Conservation (phyloP, 1,140 invertebrate genomes). For the Triops longicaudatus region DNA sequence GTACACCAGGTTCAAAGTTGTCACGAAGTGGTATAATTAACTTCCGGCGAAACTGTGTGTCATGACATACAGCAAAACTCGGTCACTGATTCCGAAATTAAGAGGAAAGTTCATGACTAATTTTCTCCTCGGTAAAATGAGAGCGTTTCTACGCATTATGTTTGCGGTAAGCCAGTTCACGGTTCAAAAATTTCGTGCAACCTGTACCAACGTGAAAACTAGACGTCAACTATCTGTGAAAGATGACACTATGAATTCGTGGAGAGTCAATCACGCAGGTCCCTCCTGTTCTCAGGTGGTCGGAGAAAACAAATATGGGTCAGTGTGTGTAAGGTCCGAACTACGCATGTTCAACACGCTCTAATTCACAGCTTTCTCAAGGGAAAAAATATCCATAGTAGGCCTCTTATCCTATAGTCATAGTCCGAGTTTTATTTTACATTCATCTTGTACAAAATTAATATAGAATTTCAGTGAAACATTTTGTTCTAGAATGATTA, state of each 20-base stretch:
- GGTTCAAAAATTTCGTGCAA: not conserved
- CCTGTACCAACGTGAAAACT: not conserved
- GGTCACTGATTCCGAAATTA: not conserved
- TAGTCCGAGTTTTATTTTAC: not conserved
- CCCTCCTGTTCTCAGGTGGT: not conserved
- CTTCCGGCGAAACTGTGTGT: not conserved
- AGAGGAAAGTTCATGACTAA: not conserved
- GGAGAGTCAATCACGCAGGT: not conserved
- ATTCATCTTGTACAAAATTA: not conserved
- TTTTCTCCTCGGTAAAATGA: not conserved
- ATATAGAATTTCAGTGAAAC: not conserved
- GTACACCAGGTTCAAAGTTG: not conserved
- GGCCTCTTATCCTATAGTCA: not conserved
- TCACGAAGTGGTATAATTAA: not conserved
- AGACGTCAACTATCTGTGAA: not conserved
- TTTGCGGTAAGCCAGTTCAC: not conserved
- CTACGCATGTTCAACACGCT: not conserved
- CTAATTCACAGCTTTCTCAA: not conserved
- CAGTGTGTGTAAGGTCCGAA: not conserved
- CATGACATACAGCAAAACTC: not conserved
- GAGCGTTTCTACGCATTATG: not conserved
- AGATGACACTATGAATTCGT: not conserved
- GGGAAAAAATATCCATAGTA: not conserved
- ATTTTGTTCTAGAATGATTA: not conserved
- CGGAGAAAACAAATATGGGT: not conserved